These are phyloP conservation scores for Periophthalmodon schlosseri DNA, from an alignment of 2,113 vertebrate genomes.

Conservation along the genomic window DNA sequence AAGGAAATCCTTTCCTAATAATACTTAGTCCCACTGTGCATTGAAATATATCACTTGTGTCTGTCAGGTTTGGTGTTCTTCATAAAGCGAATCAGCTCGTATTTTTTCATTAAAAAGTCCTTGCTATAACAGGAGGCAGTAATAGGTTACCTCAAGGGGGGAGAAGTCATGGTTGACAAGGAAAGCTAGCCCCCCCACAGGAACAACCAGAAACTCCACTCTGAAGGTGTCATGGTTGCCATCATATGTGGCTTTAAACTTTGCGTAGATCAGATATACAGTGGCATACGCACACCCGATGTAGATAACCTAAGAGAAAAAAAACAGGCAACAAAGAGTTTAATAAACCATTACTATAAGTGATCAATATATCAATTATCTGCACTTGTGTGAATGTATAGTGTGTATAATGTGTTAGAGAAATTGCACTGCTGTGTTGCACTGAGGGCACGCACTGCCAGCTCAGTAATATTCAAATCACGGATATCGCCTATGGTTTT, in stretches of 20 bases:
- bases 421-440: too few species aligned
- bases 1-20: not conserved
- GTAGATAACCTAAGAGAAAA: constrained; percentile 87
- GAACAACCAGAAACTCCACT: constrained; percentile 96
- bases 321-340: not conserved
- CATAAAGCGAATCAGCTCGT: not conserved
- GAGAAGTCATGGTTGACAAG: constrained; percentile 98
- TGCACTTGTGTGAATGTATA: too few species aligned
- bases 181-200: constrained; percentile 93
- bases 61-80: not conserved
- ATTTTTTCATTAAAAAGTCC: not conserved
- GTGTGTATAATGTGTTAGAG: too few species aligned
- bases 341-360: not conserved
- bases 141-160: constrained; percentile 89
- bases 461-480: too few species aligned
- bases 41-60: not conserved
- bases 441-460: too few species aligned
- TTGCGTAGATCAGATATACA: constrained; percentile 94
- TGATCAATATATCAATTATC: too few species aligned
- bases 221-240: constrained; percentile 98
- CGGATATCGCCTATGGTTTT: too few species aligned
- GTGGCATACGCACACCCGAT: constrained; percentile 94
- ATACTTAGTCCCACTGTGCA: not conserved
- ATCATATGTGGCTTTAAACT: constrained; percentile 98
- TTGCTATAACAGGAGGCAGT: not conserved